Base-by-base conservation (phyloP, 2,113 vertebrate genomes). In the Ictalurus punctatus region DNA sequence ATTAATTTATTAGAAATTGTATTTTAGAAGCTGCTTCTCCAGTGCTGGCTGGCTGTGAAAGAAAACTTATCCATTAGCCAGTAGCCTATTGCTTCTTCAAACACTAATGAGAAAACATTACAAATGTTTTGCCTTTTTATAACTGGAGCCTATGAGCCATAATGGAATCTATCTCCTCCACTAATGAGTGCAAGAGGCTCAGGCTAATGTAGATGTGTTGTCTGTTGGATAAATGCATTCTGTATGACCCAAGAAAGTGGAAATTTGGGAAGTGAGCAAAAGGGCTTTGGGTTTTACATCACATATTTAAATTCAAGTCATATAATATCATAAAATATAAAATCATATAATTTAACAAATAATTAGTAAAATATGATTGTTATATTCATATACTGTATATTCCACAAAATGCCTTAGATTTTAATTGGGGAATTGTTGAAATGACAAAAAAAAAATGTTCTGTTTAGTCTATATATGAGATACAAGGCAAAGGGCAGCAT, bases 51-150 rank as follows among this genome's bases (percentile, higher is more conserved):
- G n/a, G 54, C 63, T 69, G 14, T 67, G 76, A 82, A 69, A 19
- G 48, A 27, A 0, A 65, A 65, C n/a, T 17, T 40, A 78, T 19
- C 21, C 34, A 3, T 65, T 84, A 84, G 63, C 40, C 1, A 67
- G n/a, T 19, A 59, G 52, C 34, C 17, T 67, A 67, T 54, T 80
- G 59, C 44, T 54, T 61, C 44, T 67, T 44, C n/a, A 63, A 67
- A 67, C 1, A 19, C 25, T 90, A 69, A 86, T 86, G 27, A 90
- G 44, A 56, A 74, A 86, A 76, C 76, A 48, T 84, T n/a, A 34
- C 83, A 79, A 81, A 90, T 84, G 61, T 27, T 54, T 52, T 74
- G 27, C 37, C 69, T 48, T 23, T 82, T 73, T 88, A 87, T 81
- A 2, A 81, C 9, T 73, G 76, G 71, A 37, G 63, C 16, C 25